These are phyloP conservation scores for Sitophilus oryzae DNA, from an alignment of 1,140 invertebrate species.

Conservation along the genomic window DNA sequence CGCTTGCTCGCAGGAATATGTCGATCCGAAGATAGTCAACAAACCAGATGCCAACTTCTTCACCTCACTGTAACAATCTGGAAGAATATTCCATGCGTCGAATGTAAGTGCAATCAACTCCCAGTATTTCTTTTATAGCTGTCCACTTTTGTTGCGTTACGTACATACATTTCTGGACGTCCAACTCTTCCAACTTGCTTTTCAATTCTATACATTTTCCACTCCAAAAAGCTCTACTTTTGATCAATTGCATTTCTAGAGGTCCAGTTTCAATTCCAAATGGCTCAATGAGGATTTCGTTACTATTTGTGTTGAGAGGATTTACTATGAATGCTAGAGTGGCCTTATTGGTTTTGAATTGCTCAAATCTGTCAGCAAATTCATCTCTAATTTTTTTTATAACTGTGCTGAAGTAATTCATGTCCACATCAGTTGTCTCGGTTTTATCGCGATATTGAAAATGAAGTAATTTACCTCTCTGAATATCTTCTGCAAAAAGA, in stretches of 20 bases:
- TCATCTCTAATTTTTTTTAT: slow-evolving; percentile 33
- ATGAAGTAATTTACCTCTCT: slow-evolving; percentile 22
- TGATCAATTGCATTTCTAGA: slow-evolving; percentile 36
- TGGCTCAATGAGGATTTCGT: slow-evolving; percentile 28
- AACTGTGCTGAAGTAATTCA: slow-evolving; percentile 31
- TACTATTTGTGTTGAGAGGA: slow-evolving; percentile 34
- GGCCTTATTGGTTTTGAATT: slow-evolving; percentile 34
- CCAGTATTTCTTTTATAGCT: slow-evolving; percentile 30
- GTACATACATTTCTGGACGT: slow-evolving; percentile 30
- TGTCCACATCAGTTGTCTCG: slow-evolving; percentile 18
- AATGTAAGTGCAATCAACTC: slow-evolving; percentile 30
- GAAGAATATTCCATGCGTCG: slow-evolving; percentile 33
- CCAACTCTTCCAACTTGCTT: slow-evolving; percentile 31
- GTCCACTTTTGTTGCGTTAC: slow-evolving; percentile 30
- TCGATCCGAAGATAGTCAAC: slow-evolving; percentile 28
- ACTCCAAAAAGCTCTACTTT: slow-evolving; percentile 32
- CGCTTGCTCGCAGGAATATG: slow-evolving; percentile 33
- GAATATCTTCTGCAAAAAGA: slow-evolving; percentile 26
- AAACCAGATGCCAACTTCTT: slow-evolving; percentile 34
- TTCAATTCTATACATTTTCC: slow-evolving; percentile 20
- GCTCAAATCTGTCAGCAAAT: slow-evolving; percentile 31
- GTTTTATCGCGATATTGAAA: slow-evolving; percentile 27
- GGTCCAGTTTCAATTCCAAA: slow-evolving; percentile 33
- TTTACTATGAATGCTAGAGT: slow-evolving; percentile 36
- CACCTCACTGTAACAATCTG: slow-evolving; percentile 32